These are phyloP conservation scores for Cossypha polioptera DNA, from an alignment of 2,797 vertebrate genomes.

Conservation along the genomic window DNA sequence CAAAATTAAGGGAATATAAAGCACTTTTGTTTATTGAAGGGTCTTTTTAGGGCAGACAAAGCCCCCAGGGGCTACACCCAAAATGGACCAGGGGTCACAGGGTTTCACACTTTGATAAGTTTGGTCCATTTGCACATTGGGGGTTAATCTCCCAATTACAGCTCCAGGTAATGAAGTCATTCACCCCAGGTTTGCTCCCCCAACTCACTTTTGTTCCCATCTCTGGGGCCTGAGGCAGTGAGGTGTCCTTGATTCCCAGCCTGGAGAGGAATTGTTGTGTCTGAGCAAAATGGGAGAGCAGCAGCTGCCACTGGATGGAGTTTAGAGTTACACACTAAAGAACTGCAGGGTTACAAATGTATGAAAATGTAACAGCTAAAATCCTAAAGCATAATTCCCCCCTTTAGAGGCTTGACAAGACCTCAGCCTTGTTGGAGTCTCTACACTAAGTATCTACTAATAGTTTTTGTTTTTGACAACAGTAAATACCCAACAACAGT, in stretches of 20 bases:
- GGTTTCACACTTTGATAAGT: background rate
- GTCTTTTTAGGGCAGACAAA: background rate
- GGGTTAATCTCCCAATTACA: background rate
- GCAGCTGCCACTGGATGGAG: too few relatives aligned
- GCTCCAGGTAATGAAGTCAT: background rate
- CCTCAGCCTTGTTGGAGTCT: rapidly evolving
- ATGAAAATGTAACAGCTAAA: rapidly evolving
- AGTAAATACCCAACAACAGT: too few relatives aligned
- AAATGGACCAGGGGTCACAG: background rate
- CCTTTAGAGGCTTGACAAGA: too few relatives aligned
- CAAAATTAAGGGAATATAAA: background rate
- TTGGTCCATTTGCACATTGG: background rate
- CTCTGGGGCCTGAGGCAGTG: background rate
- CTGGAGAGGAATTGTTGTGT: too few relatives aligned
- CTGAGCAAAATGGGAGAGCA: too few relatives aligned
- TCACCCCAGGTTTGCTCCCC: background rate
- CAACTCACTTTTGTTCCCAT: background rate
- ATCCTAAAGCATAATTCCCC: rapidly evolving
- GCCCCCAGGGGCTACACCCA: background rate
- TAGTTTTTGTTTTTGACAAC: too few relatives aligned
- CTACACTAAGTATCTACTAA: background rate
- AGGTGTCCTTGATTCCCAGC: too few relatives aligned
- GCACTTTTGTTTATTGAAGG: background rate
- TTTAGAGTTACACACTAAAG: too few relatives aligned
- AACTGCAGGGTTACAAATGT: too few relatives aligned